Evolutionary conservation across 2,888 invertebrate genomes (phyloP), one percentile per base, ranked within the genome.

Genomic region (Nowickia ferox): DNA sequence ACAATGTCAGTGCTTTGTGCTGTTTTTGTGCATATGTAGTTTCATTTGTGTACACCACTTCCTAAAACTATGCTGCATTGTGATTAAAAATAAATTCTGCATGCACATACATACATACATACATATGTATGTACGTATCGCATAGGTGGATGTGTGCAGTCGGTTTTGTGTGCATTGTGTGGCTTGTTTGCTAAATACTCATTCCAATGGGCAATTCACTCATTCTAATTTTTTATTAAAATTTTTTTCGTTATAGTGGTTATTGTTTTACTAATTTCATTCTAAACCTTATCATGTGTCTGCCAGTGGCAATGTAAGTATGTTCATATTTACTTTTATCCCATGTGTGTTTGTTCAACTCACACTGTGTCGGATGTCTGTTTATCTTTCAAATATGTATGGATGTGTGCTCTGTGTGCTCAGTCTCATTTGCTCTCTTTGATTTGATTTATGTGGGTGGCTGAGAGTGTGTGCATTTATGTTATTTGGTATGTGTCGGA

Each of bases 201-300:
- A 46, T 61, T 22, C 44, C 17, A 63, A 51, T 61, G 46, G 65
- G n/a, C 53, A 19, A 51, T 77, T 30, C 68, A 59, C 51, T 19
- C 66, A 22, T 66, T 55, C 44, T 15, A 44, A 9, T 57, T 57
- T 71, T 48, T 53, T 15, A 22, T 69, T 77, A 59, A 51, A 9
- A 15, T 46, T 11, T 5, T 15, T 22, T 65, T 65, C 19, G 2
- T 19, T 13, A n/a, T 19, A 46, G 55, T 78, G 42, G n/a, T 30
- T 65, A 40, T 63, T 71, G 74, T 79, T 74, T 65, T 63, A 77
- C 80, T 84, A 84, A 84, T 80, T 80, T 84, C 80, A 71, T 80
- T 84, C 84, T 80, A 84, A 84, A 80, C 80, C 66, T 84, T 84
- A 84, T 84, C 84, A 80, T 76, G 71, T 75, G 84, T 76, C 80